Base-by-base conservation (phyloP, 1,140 invertebrate species). In the Sinella curviseta region DNA sequence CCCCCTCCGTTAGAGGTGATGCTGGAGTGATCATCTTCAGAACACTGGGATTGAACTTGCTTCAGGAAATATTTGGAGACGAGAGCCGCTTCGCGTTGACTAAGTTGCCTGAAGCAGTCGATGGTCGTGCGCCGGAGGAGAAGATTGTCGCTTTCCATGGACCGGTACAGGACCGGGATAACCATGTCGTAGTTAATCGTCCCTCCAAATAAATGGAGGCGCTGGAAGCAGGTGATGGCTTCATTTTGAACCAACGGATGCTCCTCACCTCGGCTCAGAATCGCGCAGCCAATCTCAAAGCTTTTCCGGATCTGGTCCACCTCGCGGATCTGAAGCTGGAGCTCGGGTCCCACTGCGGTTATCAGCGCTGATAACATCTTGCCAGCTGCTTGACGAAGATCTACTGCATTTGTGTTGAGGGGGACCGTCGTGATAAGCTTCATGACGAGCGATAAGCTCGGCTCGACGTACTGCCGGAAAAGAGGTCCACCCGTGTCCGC, bases 401-500 rank as follows among this genome's bases (percentile, higher is more conserved):
- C 97, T 31, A 95, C 93, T 84, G 93, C 91, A 70, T 94, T n/a
- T n/a, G n/a, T n/a, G n/a, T n/a, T 93, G 36, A 95, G 93, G 17
- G 97, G 94, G 16, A 97, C 94, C 78, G 91, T 93, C 36, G 99
- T 89, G 48, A 99, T 88, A 60, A 99, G 88, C 85, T 97, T 97
- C 30, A 99, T 87, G 31, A 95, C 92, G 30, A 98, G 89, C 0
- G 93, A 94, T 31, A 99, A 88, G 0, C 95, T 94, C 0, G 96
- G 95, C 86, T 99, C 97, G 16, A 99, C 96, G 88, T 98, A 99
- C 20, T 94, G 92, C 30, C 97, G 90, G 88, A 99, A 99, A 96
- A 99, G 98, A 33, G 97, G 97, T 0, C 97, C 97, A 30, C 97
- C 97, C 8, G 97, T 98, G 87, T 99, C 97, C 31, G 97, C 97